Conservation (phyloP, 1,140 invertebrate species). For the Cyclargus thomasi region DNA sequence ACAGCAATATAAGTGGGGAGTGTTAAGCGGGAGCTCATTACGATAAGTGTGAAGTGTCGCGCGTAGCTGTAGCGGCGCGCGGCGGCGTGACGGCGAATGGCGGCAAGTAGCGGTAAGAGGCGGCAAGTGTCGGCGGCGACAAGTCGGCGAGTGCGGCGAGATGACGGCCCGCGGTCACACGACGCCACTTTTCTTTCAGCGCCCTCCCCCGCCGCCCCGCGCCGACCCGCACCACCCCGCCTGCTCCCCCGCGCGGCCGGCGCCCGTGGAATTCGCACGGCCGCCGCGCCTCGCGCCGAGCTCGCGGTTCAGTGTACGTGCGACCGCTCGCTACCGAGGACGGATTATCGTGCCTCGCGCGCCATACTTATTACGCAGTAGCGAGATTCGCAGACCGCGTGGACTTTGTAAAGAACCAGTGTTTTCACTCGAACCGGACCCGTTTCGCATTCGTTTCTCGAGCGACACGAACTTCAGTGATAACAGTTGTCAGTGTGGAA, state of each 20-base stretch:
- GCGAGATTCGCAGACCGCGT: constrained; percentile 61
- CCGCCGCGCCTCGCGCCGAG: constrained; percentile 45
- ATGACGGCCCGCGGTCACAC: constrained; percentile 51
- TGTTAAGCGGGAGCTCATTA: too few species aligned
- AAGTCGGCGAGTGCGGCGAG: constrained; percentile 36
- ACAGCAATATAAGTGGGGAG: too few species aligned
- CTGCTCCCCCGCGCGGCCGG: constrained; percentile 51
- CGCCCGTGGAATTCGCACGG: constrained; percentile 63
- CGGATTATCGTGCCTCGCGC: constrained; percentile 45
- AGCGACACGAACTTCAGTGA: constrained; percentile 37
- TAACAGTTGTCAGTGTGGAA: constrained; percentile 59
- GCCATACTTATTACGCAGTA: constrained; percentile 69
- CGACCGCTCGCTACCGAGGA: constrained; percentile 58
- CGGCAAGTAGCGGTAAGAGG: too few species aligned
- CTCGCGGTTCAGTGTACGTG: constrained; percentile 62
- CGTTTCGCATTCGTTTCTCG: neutral
- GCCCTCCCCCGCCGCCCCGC: constrained; percentile 40
- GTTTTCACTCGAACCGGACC: neutral
- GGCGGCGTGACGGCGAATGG: constrained; percentile 17
- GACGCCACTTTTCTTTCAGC: constrained; percentile 58
- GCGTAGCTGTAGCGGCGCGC: too few species aligned
- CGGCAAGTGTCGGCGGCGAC: constrained; percentile 26
- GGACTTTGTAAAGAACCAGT: constrained; percentile 35
- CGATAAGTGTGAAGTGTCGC: too few species aligned
- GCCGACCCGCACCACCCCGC: constrained; percentile 33